Percentiles rank a stretch among this genome's conserved stretches.
Conservation (phyloP, 2,797 vertebrate genomes). For the Poecilia velifera region DNA sequence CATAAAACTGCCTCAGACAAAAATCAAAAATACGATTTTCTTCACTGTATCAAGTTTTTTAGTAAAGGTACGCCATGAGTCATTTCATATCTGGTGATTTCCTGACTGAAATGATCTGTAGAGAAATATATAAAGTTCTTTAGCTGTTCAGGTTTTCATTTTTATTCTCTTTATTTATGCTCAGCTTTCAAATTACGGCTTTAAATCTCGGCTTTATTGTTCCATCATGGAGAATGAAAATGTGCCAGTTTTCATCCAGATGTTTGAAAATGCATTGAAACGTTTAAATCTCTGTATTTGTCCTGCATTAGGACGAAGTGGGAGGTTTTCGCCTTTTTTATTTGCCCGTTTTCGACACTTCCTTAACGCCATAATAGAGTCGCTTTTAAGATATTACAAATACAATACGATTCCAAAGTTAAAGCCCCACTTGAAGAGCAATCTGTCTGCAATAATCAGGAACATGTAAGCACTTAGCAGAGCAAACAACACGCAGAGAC, state of each 20-base stretch:
- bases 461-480: background rate
- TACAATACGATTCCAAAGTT: background rate
- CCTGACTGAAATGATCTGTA: background rate
- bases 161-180: background rate
- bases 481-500: background rate
- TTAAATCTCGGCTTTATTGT: background rate
- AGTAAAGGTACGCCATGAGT: no score
- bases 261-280: background rate
- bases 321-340: conserved; percentile 1
- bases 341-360: background rate
- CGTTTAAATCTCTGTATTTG: conserved; percentile 5
- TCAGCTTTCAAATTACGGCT: background rate
- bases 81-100: background rate
- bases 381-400: conserved; percentile 2
- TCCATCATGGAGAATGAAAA: background rate
- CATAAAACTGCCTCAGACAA: no score
- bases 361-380: background rate
- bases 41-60: background rate
- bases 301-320: conserved; percentile 3
- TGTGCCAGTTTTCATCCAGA: background rate
- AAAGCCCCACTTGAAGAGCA: background rate
- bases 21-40: background rate
- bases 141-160: background rate
- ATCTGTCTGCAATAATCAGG: background rate
- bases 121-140: background rate